phyloP scores from a whole-genome alignment of 2,888 invertebrate species.

The Ellobium chinense region DNA sequence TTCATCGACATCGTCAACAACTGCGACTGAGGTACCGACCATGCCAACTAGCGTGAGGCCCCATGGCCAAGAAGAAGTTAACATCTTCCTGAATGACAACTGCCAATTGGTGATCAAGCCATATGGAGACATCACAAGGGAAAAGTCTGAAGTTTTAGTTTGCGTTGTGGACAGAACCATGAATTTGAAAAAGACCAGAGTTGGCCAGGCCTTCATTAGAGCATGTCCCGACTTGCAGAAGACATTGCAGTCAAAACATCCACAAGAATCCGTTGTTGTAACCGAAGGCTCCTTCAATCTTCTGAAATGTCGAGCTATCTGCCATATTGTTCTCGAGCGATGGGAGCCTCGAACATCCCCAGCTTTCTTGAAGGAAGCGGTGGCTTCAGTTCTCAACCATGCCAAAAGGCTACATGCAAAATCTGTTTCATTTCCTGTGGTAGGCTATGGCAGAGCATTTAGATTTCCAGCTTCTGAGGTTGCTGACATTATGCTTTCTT shows the following conservation, averaged over 20 bases:
- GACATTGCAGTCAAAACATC: not conserved
- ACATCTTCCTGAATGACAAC: not conserved
- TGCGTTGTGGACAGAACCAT: conserved; percentile 23
- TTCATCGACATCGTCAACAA: too few species aligned
- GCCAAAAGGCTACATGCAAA: not conserved
- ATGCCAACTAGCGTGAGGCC: too few species aligned
- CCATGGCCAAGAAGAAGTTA: not conserved
- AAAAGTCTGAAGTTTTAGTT: conserved; percentile 42
- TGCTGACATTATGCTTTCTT: not conserved
- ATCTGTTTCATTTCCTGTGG: conserved; percentile 29
- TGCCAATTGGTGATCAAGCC: conserved; percentile 30
- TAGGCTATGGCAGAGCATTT: conserved; percentile 36
- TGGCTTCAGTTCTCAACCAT: not conserved
- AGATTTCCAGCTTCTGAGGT: conserved; percentile 6
- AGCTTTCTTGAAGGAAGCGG: not conserved
- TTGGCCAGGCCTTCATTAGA: conserved; percentile 37
- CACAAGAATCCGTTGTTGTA: not conserved
- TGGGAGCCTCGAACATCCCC: conserved; percentile 8
- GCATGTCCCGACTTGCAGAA: conserved; percentile 1
- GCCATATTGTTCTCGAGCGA: not conserved
- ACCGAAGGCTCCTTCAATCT: not conserved
- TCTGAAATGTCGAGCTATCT: conserved; percentile 22
- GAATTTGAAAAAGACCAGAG: conserved; percentile 33
- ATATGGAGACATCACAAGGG: conserved; percentile 22
- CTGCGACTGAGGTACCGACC: too few species aligned